phyloP scores from a whole-genome alignment of 2,888 invertebrate species.

The Selenia dentaria region DNA sequence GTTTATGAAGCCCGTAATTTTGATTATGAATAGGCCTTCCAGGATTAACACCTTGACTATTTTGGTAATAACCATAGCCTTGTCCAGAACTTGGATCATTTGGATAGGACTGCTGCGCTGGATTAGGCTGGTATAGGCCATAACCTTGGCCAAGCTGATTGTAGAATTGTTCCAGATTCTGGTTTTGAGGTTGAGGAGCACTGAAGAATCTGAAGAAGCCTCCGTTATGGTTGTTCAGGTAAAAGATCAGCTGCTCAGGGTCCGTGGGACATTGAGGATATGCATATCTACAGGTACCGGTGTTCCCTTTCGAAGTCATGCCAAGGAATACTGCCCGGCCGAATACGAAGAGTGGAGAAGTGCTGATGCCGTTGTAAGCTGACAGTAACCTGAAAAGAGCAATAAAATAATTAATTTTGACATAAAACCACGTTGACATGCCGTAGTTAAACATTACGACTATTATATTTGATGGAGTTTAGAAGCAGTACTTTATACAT shows the following conservation, averaged over 20 bases:
- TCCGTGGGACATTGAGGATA: conserved; percentile 91
- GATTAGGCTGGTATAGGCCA: conserved; percentile 27
- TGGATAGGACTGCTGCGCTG: conserved; percentile 22
- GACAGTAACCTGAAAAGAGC: conserved; percentile 83
- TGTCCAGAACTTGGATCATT: conserved; percentile 22
- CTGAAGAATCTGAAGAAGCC: conserved; percentile 93
- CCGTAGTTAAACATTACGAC: too few relatives aligned
- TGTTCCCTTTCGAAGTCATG: conserved; percentile 86
- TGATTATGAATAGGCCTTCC: conserved; percentile 17
- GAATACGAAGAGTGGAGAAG: conserved; percentile 89
- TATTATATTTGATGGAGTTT: too few relatives aligned
- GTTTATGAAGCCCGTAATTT: neutral
- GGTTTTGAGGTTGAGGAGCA: conserved; percentile 42
- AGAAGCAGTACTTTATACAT: too few relatives aligned
- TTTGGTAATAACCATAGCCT: conserved; percentile 25
- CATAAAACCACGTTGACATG: too few relatives aligned
- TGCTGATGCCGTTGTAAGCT: conserved; percentile 77
- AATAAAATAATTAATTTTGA: too few relatives aligned
- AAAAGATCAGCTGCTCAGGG: conserved; percentile 89
- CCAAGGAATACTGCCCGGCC: conserved; percentile 91
- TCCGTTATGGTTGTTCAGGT: conserved; percentile 93
- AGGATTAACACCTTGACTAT: conserved; percentile 17
- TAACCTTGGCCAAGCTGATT: conserved; percentile 48
- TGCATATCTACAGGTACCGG: conserved; percentile 85
- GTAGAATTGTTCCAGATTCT: conserved; percentile 68